Base-by-base conservation (phyloP, 2,113 vertebrate species). In the Halcyon malimbica region DNA sequence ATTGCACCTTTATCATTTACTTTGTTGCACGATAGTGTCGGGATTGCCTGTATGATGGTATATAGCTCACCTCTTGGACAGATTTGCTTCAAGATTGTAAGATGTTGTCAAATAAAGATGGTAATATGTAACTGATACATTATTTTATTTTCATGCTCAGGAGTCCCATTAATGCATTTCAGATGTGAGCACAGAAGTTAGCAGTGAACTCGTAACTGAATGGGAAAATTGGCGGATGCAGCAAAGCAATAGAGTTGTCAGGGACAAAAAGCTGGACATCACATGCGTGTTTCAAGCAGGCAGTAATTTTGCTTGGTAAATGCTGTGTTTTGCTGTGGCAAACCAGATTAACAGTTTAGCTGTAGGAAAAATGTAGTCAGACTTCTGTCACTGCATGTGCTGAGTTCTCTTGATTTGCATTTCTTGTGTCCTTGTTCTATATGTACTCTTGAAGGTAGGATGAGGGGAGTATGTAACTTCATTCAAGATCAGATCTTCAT, bases 201-300 rank as follows among this genome's bases (percentile, higher is more conserved):
- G 25, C 51, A 37, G 53, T 65, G 65, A 96, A 31, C 74, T 85
- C 44, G 51, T 64, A 78, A n/a, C 71, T 81, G 54, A 93, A 14
- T 8, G 51, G 68, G 71, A 50, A 83, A 67, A 81, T 44, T 33
- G 39, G 60, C 82, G 87, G 69, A 63, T 1, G 7, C 73, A 75
- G 80, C n/a, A 86, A 54, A 86, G 68, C 10, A n/a, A 21, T 5
- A 28, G 54, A 87, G 25, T 37, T 91, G 90, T 79, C 53, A 63
- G 69, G 56, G 83, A 64, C 42, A 81, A 77, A 91, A 81, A 87
- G 80, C 87, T 95, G 89, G 44, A 90, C 89, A 87, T 93, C 18
- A 77, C 41, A 65, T 0, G 0, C 74, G 44, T 69, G 35, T 35
- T 74, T 83, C 48, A 37, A 76, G 39, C 39, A 90, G 86, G 20